Evolutionary conservation across 2,113 vertebrate genomes (phyloP), one percentile per base, ranked within the genome.

Genomic region (Murina feae): DNA sequence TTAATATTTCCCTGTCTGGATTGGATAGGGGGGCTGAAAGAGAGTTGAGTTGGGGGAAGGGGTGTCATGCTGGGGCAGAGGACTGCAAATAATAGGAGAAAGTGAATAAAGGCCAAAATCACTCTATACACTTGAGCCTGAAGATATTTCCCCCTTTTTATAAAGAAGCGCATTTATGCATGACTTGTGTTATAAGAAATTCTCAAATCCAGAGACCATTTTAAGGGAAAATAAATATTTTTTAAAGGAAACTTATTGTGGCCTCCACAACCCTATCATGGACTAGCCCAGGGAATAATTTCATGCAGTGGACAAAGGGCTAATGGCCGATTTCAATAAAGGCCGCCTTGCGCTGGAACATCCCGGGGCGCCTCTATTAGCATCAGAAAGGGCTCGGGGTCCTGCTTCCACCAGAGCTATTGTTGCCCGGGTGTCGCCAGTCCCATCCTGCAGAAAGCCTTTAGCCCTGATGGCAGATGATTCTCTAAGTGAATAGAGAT

Each of bases 401-500:
- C 97, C 97, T 82, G 96, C 97, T 98, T 97, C 97, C 96, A 98
- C 93, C 96, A 96, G 83, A 96, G 97, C 97, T 97, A 97, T 98
- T 98, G 98, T 97, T 97, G 97, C 96, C 88, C 5, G 87, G 96
- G 97, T 98, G 98, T 98, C 97, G 95, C 69, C 97, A 93, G 98
- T 98, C 98, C 98, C 97, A 97, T 98, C 98, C 98, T 98, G 98
- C 98, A 98, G 97, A 98, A 98, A 98, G 98, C 98, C 96, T 97
- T 98, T 98, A 98, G 98, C 98, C 99, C 99, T 99, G 98, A 98
- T 99, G 99, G 98, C 98, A 99, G 98, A 99, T 99, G 98, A 99
- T 99, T 99, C 98, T 98, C 98, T 98, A 99, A 99, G 98, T 99
- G 99, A 99, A 99, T 99, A 99, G 99, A 99, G 99, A 99, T 99